phyloP scores from a whole-genome alignment of 2,797 vertebrate species.

The Parauchenoglanis punctatus region DNA sequence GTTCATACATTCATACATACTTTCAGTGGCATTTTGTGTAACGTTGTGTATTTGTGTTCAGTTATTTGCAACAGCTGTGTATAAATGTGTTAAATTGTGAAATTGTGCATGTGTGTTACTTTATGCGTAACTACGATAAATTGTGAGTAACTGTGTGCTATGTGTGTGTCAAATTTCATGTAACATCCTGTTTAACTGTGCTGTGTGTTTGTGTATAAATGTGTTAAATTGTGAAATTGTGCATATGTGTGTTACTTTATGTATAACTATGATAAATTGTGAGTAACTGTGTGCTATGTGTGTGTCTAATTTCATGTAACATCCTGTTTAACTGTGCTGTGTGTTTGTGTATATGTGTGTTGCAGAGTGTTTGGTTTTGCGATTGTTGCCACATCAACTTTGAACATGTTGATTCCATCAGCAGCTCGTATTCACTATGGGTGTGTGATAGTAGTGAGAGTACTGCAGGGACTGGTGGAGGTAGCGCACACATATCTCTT shows the following conservation, averaged over 20 bases:
- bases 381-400: slow-evolving; percentile 86
- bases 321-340: neutral
- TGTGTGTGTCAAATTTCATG: neutral
- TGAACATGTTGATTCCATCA: slow-evolving; percentile 88
- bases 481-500: slow-evolving; percentile 63
- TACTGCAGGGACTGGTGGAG: slow-evolving; percentile 90
- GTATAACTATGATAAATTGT: neutral
- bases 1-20: too few relatives aligned
- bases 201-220: neutral
- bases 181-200: neutral
- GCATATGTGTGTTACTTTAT: neutral
- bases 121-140: neutral
- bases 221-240: neutral
- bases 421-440: slow-evolving; percentile 86
- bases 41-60: neutral
- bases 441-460: slow-evolving; percentile 87
- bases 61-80: neutral
- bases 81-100: neutral
- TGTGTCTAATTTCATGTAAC: neutral
- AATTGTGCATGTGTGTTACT: neutral
- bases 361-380: slow-evolving; percentile 90
- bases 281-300: neutral
- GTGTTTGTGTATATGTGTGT: slow-evolving; percentile 6
- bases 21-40: neutral
- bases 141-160: neutral